Base-by-base conservation (phyloP, 2,797 vertebrate species). In the Champsocephalus gunnari region DNA sequence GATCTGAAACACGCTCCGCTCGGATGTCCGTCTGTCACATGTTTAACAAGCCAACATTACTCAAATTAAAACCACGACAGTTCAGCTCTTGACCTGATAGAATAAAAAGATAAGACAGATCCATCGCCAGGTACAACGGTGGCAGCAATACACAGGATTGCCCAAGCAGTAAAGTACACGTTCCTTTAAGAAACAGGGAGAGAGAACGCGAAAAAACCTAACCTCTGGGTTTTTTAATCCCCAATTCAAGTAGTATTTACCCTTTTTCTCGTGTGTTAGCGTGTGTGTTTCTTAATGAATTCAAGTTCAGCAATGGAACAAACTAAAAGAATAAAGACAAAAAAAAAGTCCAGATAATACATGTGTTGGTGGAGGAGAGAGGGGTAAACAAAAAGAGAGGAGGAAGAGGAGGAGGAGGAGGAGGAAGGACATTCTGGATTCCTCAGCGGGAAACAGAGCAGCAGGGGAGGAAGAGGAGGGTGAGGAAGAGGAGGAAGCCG, bases 181-280 rank as follows among this genome's bases (percentile, higher is more conserved):
- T 96, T 98, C 96, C 96, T 96, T 95, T 96, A 97, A 97, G 96
- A 96, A 97, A 96, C 94, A 95, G 94, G 94, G 94, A 92, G 93
- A 95, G 93, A 94, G 94, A 95, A 93, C 93, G 91, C 88, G 83
- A 83, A 90, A 87, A 73, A 83, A 94, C 83, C 89, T 91, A 94
- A 93, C 80, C 80, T 91, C 88, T 89, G 92, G 94, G 92, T 95
- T 95, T 95, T 89, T 93, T 77, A 79, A 83, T 75, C 90, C 93
- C 93, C 93, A 92, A 96, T 97, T 97, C 96, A 97, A 97, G 96
- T 97, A 96, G 94, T 95, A 93, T 93, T 96, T 96, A 91, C 87
- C 90, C 91, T 87, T 91, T 88, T 73, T 83, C 41, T 82, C 61
- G 60, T 82, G 66, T 82, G 69, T 88, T 73, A 87, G 80, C 62